Percentiles rank a stretch among this genome's conserved stretches.
Evolutionary conservation across 2,113 vertebrate genomes (phyloP).

Genomic region (Vombatus ursinus): DNA sequence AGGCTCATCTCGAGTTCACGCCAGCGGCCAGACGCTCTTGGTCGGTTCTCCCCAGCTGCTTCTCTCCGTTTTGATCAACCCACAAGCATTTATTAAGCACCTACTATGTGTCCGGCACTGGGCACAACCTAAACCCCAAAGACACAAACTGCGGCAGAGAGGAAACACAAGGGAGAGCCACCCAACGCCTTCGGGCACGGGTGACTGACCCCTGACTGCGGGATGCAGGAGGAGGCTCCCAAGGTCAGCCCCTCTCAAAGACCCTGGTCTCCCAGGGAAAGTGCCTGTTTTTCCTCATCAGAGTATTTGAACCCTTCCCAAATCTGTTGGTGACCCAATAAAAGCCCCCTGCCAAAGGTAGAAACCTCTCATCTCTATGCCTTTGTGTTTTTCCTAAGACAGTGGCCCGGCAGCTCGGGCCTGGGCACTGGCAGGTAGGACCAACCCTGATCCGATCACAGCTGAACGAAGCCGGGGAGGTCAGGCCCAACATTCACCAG

Average conservation of each 20-base stretch:
- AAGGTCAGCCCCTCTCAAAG: not conserved
- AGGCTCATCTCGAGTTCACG: not conserved
- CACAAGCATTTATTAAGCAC: not conserved
- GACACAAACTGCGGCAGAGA: not conserved
- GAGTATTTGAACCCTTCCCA: not conserved
- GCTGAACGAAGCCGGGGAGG: not conserved
- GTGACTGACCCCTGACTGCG: not conserved
- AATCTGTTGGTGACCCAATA: not conserved
- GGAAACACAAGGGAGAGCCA: not conserved
- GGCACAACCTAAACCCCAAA: not conserved
- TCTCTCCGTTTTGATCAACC: not conserved
- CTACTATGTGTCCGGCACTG: not conserved
- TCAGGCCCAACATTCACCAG: constrained; percentile 43
- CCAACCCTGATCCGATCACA: too few relatives aligned
- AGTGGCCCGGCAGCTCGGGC: not conserved
- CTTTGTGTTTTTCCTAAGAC: not conserved
- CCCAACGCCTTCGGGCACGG: not conserved
- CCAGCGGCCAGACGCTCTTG: accelerated
- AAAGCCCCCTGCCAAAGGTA: not conserved
- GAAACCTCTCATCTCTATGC: not conserved
- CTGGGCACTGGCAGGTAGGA: not conserved
- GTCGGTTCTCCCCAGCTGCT: not conserved
- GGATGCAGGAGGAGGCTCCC: not conserved
- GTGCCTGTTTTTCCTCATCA: not conserved
- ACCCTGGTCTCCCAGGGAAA: not conserved